Evolutionary conservation across 2,797 vertebrate species (phyloP).

Genomic region (Menidia menidia): DNA sequence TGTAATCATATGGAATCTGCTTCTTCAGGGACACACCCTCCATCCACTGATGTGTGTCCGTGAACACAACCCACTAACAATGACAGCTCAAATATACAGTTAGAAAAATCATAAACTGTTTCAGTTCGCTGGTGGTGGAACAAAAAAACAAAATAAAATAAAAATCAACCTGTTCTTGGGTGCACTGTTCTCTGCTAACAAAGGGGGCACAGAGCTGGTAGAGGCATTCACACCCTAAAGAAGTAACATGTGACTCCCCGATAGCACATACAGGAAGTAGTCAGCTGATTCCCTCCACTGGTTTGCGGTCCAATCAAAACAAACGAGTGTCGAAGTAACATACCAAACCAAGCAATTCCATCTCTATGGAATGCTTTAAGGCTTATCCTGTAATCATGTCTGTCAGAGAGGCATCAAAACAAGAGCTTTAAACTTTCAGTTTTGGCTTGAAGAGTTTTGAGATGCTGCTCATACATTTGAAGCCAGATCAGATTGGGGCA

Average conservation of each 20-base stretch:
- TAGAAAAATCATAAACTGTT: not conserved
- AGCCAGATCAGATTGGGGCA: slow-evolving; percentile 6
- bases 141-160: not conserved
- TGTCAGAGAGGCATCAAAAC: not conserved
- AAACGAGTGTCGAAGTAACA: slow-evolving; percentile 34
- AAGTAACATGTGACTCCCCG: slow-evolving; percentile 43
- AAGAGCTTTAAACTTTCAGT: slow-evolving; percentile 13
- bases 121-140: not conserved
- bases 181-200: slow-evolving; percentile 19
- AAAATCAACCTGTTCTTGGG: slow-evolving; percentile 4
- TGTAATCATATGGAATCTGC: slow-evolving; percentile 32
- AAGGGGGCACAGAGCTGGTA: slow-evolving; percentile 34
- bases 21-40: slow-evolving; percentile 48
- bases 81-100: not conserved
- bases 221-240: slow-evolving; percentile 16
- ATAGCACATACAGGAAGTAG: slow-evolving; percentile 55
- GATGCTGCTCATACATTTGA: not conserved
- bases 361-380: slow-evolving; percentile 24
- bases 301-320: slow-evolving; percentile 34
- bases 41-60: slow-evolving; percentile 2
- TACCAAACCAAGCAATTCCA: slow-evolving; percentile 1
- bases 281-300: slow-evolving; percentile 55
- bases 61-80: slow-evolving; percentile 14
- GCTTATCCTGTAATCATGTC: not conserved
- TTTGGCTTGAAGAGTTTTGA: not conserved